These are phyloP conservation scores for Pipra filicauda DNA, from an alignment of 2,113 vertebrate genomes.

Conservation along the genomic window DNA sequence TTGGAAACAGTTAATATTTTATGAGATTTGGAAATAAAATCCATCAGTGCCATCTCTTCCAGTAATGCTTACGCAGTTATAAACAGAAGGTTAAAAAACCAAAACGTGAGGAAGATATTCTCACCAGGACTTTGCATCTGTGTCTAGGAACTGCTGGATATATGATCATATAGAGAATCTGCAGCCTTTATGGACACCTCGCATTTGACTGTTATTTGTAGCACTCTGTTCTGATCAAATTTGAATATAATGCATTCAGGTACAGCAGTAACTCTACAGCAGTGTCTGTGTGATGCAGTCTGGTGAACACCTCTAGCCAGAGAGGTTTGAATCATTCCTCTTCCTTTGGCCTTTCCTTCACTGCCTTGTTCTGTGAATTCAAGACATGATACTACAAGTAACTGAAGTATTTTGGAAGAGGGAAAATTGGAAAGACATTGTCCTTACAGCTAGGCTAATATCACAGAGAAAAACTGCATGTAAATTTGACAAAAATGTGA, in stretches of 20 bases:
- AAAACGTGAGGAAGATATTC: background rate
- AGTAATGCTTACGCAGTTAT: background rate
- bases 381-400: background rate
- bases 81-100: background rate
- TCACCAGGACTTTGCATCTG: background rate
- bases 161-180: background rate
- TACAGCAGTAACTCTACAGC: background rate
- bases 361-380: background rate
- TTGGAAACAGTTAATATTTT: slow-evolving; percentile 22
- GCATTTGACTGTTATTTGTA: background rate
- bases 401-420: background rate
- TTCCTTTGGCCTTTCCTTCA: background rate
- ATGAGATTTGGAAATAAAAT: slow-evolving; percentile 16
- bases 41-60: background rate
- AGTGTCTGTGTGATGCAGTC: background rate
- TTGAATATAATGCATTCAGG: background rate
- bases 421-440: background rate
- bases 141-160: background rate
- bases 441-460: background rate
- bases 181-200: background rate
- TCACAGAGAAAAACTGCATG: background rate
- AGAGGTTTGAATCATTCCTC: background rate
- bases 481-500: background rate
- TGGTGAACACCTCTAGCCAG: background rate
- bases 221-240: background rate